Evolutionary conservation across 2,797 vertebrate genomes (phyloP).

Genomic region (Chaenodraco wilsoni): DNA sequence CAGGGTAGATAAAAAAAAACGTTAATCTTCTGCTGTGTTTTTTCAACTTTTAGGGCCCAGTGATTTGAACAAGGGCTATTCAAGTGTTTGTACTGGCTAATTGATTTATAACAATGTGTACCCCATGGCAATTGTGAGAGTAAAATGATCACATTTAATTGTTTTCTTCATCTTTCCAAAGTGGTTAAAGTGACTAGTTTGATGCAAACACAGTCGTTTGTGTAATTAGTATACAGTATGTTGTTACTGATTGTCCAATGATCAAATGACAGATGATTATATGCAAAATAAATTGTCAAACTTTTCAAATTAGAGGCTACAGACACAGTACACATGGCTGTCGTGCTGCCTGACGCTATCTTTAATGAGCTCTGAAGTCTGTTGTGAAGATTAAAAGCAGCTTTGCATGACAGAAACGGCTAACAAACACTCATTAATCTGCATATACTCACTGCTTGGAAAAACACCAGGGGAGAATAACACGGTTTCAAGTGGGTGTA

Average conservation of each 20-base stretch:
- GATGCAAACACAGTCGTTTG: background rate
- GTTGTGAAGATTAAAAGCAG: slow-evolving; percentile 19
- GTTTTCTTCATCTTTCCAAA: background rate
- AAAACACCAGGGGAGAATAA: background rate
- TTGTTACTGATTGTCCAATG: background rate
- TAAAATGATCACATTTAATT: background rate
- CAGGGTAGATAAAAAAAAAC: too few relatives aligned
- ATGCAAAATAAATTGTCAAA: background rate
- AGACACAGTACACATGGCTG: slow-evolving; percentile 8
- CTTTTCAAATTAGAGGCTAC: background rate
- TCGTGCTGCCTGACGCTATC: background rate
- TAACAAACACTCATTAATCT: slow-evolving; percentile 14
- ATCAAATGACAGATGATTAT: background rate
- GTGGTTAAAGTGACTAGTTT: background rate
- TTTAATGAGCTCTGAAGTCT: slow-evolving; percentile 7
- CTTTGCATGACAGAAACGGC: slow-evolving; percentile 17
- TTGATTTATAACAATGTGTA: background rate
- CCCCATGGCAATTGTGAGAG: background rate
- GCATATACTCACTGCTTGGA: background rate
- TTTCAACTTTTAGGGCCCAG: too few relatives aligned
- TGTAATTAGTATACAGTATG: background rate
- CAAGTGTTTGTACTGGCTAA: too few relatives aligned
- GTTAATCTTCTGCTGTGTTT: too few relatives aligned
- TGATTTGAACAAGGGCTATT: too few relatives aligned
- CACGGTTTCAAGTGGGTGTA: background rate